Evolutionary conservation across 2,797 vertebrate genomes (phyloP).

Genomic region (Oreortyx pictus): DNA sequence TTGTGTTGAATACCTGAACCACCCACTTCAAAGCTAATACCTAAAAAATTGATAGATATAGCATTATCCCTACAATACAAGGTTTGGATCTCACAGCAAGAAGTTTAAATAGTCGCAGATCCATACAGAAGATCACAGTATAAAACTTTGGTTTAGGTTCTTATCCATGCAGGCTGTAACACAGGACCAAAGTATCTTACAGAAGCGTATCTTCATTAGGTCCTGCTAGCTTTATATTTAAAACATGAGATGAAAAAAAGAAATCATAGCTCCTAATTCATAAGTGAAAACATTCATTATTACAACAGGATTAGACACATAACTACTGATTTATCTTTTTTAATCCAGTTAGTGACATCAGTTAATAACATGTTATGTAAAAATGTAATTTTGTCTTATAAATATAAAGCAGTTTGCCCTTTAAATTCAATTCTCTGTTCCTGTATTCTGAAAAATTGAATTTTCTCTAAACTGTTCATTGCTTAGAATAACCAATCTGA

Average conservation of each 20-base stretch:
- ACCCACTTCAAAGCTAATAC: neutral
- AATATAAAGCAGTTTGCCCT: neutral
- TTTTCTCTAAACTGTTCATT: neutral
- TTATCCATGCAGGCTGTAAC: neutral
- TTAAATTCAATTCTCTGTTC: neutral
- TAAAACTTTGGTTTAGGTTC: neutral
- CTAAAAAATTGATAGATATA: neutral
- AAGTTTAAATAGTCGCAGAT: neutral
- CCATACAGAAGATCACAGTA: neutral
- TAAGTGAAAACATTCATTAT: neutral
- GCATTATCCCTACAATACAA: neutral
- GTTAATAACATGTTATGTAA: neutral
- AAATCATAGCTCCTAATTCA: neutral
- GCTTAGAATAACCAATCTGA: neutral
- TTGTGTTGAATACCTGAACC: neutral
- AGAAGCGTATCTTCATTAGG: neutral
- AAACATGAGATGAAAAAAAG: neutral
- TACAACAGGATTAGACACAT: neutral
- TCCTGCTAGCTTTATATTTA: neutral
- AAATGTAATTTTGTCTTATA: neutral
- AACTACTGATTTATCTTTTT: neutral
- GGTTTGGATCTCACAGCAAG: neutral
- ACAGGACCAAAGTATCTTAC: neutral
- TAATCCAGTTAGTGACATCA: fast-evolving
- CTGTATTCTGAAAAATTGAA: neutral